Conservation (phyloP, 2,113 vertebrate species). For the Andinoacara biseriatus region DNA sequence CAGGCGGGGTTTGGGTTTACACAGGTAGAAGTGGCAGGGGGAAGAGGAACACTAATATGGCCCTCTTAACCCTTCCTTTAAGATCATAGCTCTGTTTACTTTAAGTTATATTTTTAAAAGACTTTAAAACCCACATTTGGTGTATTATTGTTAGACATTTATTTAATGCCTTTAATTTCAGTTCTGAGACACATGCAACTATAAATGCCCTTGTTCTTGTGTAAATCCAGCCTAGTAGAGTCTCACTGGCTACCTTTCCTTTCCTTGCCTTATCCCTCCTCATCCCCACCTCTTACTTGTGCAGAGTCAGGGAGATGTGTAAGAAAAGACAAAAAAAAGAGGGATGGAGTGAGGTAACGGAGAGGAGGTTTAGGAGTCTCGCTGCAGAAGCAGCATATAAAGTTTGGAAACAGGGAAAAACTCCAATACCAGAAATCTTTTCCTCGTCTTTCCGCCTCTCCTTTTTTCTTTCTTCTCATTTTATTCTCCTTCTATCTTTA, state of each 20-base stretch:
- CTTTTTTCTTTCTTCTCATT: conserved; percentile 25
- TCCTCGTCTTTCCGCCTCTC: conserved; percentile 19
- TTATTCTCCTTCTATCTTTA: conserved; percentile 13
- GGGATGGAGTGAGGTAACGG: conserved; percentile 46
- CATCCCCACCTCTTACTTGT: not conserved
- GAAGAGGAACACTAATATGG: conserved; percentile 14
- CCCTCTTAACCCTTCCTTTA: not conserved
- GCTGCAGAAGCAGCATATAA: conserved; percentile 14
- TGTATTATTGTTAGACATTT: not conserved
- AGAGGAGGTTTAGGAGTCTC: conserved; percentile 49
- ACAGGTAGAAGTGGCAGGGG: conserved; percentile 11
- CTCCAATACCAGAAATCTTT: conserved; percentile 3
- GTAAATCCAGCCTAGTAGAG: conserved; percentile 59
- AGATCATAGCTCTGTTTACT: not conserved
- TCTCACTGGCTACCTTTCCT: conserved; percentile 53
- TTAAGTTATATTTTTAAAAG: not conserved
- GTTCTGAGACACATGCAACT: conserved; percentile 38
- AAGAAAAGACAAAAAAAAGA: not conserved
- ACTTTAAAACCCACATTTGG: not conserved
- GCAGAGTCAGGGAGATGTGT: not conserved
- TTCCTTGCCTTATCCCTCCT: conserved; percentile 55
- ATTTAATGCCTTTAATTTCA: not conserved
- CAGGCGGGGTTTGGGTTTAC: conserved; percentile 52
- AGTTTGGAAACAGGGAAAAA: conserved; percentile 19
- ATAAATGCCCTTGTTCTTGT: conserved; percentile 39